phyloP scores from a whole-genome alignment of 2,113 vertebrate species.

The Gavia stellata region DNA sequence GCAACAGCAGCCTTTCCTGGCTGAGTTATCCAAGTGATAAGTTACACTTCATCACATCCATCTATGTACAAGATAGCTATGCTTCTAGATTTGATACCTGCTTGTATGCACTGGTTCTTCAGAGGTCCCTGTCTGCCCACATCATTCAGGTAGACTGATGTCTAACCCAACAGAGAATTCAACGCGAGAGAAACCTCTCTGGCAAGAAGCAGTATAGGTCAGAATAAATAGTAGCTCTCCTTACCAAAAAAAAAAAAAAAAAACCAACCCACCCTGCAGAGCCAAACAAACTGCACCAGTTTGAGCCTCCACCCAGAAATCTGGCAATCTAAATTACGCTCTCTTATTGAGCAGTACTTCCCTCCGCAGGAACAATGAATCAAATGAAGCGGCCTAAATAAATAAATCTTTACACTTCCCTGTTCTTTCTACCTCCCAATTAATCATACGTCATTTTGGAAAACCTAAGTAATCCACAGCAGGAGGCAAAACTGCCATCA shows the following conservation, averaged over 20 bases:
- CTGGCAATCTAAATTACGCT: conserved; percentile 34
- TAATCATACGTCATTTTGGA: conserved; percentile 33
- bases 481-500: background rate
- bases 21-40: background rate
- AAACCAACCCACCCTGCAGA: background rate
- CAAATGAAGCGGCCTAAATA: conserved; percentile 22
- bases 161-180: background rate
- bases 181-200: background rate
- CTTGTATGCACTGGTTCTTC: background rate
- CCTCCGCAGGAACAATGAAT: conserved; percentile 57
- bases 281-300: conserved; percentile 13
- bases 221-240: background rate
- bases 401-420: conserved; percentile 66
- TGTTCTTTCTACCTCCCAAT: conserved; percentile 54
- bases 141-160: background rate
- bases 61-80: fast-evolving
- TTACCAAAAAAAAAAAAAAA: background rate
- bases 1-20: background rate
- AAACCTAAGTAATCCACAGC: conserved; percentile 9
- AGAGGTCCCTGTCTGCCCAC: background rate
- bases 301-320: conserved; percentile 57
- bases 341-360: conserved; percentile 56
- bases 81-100: background rate
- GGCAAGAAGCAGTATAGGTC: background rate
- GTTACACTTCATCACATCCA: background rate